These are phyloP conservation scores for Zaprionus bogoriensis DNA, from an alignment of 2,888 invertebrate species.

Conservation along the genomic window DNA sequence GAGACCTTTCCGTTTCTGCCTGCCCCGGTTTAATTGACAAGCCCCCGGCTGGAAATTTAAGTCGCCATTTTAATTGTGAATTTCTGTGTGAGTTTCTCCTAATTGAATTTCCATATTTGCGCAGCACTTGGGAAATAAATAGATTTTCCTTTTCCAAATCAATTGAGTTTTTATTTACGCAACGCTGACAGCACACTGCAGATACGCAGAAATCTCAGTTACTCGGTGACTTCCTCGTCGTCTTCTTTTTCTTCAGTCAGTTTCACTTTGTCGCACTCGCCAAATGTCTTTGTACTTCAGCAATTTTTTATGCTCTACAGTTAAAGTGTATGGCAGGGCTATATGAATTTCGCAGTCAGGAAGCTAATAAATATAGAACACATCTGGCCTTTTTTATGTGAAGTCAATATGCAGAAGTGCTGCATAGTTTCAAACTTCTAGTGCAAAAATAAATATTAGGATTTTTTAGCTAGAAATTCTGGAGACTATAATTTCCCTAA, in stretches of 20 bases:
- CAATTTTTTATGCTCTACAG: not conserved
- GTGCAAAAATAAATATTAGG: too few species aligned
- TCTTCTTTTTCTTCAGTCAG: not conserved
- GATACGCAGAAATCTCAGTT: not conserved
- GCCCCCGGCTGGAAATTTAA: constrained; percentile 24
- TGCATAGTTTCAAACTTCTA: too few species aligned
- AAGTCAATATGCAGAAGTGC: too few species aligned
- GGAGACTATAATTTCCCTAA: too few species aligned
- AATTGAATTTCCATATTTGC: constrained; percentile 50
- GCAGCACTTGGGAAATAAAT: constrained; percentile 34
- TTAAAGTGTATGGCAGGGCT: too few species aligned
- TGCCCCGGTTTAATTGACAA: constrained; percentile 33
- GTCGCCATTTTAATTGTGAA: constrained; percentile 18
- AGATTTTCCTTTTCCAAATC: not conserved
- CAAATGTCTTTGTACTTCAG: constrained; percentile 7
- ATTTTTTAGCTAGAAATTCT: too few species aligned
- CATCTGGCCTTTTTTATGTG: too few species aligned
- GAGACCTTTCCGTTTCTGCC: constrained; percentile 13
- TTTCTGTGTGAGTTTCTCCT: constrained; percentile 18
- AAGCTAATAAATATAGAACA: too few species aligned
- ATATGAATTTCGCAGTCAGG: too few species aligned
- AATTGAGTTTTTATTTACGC: not conserved
- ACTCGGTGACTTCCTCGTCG: not conserved
- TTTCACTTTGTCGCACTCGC: not conserved
- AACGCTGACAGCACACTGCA: not conserved